Base-by-base conservation (phyloP, 2,797 vertebrate genomes). In the Pogoniulus pusillus region DNA sequence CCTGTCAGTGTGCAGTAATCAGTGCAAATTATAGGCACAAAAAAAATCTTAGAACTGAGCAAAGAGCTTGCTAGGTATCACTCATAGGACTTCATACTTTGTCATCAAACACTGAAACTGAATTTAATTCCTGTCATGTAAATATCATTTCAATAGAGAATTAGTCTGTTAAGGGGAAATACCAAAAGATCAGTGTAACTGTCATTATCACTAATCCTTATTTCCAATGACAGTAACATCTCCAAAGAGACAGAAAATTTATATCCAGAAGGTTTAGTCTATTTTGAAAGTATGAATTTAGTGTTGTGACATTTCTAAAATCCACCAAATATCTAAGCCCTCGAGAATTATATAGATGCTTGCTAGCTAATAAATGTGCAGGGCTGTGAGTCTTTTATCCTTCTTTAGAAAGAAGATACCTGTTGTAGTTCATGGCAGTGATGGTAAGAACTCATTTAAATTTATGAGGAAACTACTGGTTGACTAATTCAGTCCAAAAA, bases 401-500 rank as follows among this genome's bases (percentile, higher is more conserved):
- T 82, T 41, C 66, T 32, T 84, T 58, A 89, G 66, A 32, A 73
- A 79, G 15, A 86, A 55, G 43, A 62, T 77, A 16, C 20, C 16
- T 32, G 41, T 26, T 82, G 10, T 68, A 41, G 35, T 64, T 90
- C 45, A 16, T 27, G 71, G 64, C 16, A 24, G 34, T 54, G n/a
- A 65, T 22, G 16, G 29, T 55, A 47, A 85, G 18, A 94, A 39
- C 19, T 6, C 32, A 54, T 59, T 75, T 93, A 51, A 84, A 93
- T 65, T 87, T 34, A 90, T 79, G 76, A 85, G 47, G 54, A 77
- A 85, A 57, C 47, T 54, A 53, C 72, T 4, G 4, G 26, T 85
- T 89, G 69, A 78, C 24, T 82, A 92, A 89, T 95, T 95, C 89
- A 54, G 10, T 24, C 71, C 30, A 65, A 90, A 91, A 94, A 84